Conservation (phyloP, 2,797 vertebrate species). For the Pangasius sanitwongsei region DNA sequence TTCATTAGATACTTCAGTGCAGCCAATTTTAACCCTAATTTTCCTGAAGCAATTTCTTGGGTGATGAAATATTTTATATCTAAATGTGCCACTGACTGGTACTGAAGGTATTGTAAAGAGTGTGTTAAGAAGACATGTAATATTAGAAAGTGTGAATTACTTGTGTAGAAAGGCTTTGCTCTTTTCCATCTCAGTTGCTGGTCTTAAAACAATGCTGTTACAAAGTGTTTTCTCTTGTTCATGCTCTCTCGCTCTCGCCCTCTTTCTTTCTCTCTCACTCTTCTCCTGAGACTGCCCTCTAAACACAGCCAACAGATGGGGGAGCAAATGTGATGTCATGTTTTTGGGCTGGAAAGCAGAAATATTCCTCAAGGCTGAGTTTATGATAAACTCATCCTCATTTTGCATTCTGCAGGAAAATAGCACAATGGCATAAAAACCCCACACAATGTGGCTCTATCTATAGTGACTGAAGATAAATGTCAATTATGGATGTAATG, state of each 20-base stretch:
- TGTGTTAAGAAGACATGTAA: background rate
- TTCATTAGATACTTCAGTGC: background rate
- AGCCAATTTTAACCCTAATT: background rate
- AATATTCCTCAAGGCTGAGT: constrained; percentile 45
- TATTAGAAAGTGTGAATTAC: constrained; percentile 75
- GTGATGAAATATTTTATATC: background rate
- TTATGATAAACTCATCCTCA: constrained; percentile 38
- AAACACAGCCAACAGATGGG: constrained; percentile 66
- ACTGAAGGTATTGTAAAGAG: background rate
- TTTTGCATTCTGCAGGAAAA: constrained; percentile 37
- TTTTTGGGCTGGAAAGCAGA: constrained; percentile 44
- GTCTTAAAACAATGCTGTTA: constrained; percentile 71
- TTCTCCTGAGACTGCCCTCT: constrained; percentile 60
- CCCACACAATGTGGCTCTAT: background rate
- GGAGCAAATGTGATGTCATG: constrained; percentile 68
- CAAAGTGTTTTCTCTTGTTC: constrained; percentile 5
- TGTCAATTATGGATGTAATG: constrained; percentile 4
- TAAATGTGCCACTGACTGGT: background rate
- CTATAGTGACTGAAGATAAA: constrained; percentile 15
- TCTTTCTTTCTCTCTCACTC: constrained; percentile 1
- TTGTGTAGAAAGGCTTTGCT: constrained; percentile 73
- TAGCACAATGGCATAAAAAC: background rate
- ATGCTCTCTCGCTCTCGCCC: background rate
- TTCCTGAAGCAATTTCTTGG: background rate
- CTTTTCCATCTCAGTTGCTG: constrained; percentile 71